Percentiles rank a stretch among this genome's conserved stretches.
phyloP scores from a whole-genome alignment of 1,140 invertebrate genomes.

The Monochamus saltuarius region DNA sequence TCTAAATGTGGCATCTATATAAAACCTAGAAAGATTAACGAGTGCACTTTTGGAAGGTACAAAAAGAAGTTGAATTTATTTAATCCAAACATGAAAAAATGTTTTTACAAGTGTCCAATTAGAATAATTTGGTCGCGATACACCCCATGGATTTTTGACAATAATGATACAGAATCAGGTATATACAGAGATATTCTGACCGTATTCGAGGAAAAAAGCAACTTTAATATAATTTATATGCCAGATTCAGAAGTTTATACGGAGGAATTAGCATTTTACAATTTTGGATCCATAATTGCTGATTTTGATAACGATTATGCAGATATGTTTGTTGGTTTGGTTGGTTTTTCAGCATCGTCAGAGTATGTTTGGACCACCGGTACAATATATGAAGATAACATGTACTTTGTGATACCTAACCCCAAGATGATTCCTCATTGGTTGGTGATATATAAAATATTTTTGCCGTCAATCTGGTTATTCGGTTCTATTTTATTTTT shows the following conservation, averaged over 20 bases:
- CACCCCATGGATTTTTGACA: not conserved
- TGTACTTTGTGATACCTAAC: not conserved
- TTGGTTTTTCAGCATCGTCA: not conserved
- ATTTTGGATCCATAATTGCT: not conserved
- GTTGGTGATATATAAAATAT: not conserved
- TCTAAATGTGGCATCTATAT: not conserved
- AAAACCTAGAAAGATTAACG: not conserved
- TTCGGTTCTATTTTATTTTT: not conserved
- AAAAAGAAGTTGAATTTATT: not conserved
- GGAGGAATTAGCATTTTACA: not conserved
- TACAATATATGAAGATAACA: not conserved
- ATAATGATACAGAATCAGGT: constrained; percentile 1
- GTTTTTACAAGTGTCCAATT: not conserved
- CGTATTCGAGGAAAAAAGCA: not conserved
- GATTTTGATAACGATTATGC: constrained; percentile 5
- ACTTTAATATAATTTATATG: not conserved
- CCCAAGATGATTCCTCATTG: not conserved
- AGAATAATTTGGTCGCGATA: not conserved
- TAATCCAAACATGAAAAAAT: not conserved
- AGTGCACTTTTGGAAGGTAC: not conserved
- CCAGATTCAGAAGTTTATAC: not conserved
- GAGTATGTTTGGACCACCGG: too few species aligned
- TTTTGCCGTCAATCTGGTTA: not conserved
- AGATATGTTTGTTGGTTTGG: not conserved
- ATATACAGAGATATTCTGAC: not conserved